Evolutionary conservation across 2,113 vertebrate genomes (phyloP).

Genomic region (Bufo gargarizans): DNA sequence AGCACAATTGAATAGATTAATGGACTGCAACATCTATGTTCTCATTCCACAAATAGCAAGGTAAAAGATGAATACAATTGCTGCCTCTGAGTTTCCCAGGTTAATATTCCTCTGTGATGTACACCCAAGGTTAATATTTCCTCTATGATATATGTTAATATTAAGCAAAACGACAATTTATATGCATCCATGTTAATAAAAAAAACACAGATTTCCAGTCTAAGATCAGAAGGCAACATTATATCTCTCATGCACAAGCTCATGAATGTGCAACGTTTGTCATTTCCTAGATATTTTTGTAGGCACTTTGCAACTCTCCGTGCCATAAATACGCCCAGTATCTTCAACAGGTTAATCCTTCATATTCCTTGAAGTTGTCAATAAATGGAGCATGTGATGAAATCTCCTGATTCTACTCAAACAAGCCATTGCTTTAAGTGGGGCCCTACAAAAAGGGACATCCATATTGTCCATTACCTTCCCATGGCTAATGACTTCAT

Average conservation of each 20-base stretch:
- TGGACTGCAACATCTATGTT: background rate
- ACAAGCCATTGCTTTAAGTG: constrained; percentile 9
- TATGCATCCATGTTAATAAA: background rate
- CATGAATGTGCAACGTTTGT: background rate
- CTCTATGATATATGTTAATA: constrained; percentile 2
- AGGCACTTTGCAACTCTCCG: background rate
- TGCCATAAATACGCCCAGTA: background rate
- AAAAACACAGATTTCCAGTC: background rate
- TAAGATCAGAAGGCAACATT: background rate
- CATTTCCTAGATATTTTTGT: background rate
- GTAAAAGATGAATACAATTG: background rate
- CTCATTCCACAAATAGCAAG: constrained; percentile 3
- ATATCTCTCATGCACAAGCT: background rate
- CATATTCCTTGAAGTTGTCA: constrained; percentile 22
- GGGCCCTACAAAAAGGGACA: background rate
- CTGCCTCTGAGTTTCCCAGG: background rate
- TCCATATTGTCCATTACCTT: constrained; percentile 5
- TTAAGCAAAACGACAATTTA: background rate
- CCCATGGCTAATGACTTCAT: constrained; percentile 45
- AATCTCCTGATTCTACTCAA: background rate
- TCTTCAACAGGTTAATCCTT: constrained; percentile 1
- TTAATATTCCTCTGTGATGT: too few species aligned
- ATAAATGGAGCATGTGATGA: background rate
- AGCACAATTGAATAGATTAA: background rate
- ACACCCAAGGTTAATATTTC: constrained; percentile 5